phyloP scores from a whole-genome alignment of 2,113 vertebrate genomes.

The Hepsetus odoe region DNA sequence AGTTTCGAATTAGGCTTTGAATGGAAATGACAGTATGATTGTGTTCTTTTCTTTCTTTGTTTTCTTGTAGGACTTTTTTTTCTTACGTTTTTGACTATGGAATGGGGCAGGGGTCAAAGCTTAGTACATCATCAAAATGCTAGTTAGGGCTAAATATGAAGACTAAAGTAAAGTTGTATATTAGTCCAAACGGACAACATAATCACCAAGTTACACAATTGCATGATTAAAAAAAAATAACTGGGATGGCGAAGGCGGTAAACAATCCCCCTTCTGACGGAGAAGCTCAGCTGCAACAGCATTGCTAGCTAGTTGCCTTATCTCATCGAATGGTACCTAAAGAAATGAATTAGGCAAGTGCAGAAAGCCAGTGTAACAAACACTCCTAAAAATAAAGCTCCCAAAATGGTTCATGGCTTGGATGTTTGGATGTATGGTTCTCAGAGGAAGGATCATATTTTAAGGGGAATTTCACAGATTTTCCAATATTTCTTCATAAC shows the following conservation, averaged over 20 bases:
- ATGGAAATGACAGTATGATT: slow-evolving; percentile 49
- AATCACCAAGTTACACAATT: slow-evolving; percentile 57
- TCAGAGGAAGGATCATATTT: too few species aligned
- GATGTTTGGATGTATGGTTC: background rate
- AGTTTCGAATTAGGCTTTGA: slow-evolving; percentile 43
- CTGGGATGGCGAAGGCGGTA: slow-evolving; percentile 49
- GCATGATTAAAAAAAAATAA: slow-evolving; percentile 59
- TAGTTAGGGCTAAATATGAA: slow-evolving; percentile 57
- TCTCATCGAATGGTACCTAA: slow-evolving; percentile 42
- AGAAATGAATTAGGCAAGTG: slow-evolving; percentile 8
- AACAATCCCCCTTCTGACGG: slow-evolving; percentile 44
- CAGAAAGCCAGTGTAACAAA: slow-evolving; percentile 26
- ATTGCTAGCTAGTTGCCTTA: slow-evolving; percentile 61
- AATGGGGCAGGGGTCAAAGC: slow-evolving; percentile 10
- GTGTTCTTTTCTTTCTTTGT: slow-evolving; percentile 44
- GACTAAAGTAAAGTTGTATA: slow-evolving; percentile 62
- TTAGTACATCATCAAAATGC: slow-evolving; percentile 46
- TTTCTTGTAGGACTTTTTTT: slow-evolving; percentile 36
- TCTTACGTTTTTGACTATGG: slow-evolving; percentile 54
- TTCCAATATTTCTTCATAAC: too few species aligned
- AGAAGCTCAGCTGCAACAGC: slow-evolving; percentile 57
- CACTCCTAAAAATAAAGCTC: background rate
- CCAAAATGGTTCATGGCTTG: background rate
- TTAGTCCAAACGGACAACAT: slow-evolving; percentile 51
- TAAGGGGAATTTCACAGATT: too few species aligned